These are phyloP conservation scores for Dendroctonus valens DNA, from an alignment of 1,140 invertebrate genomes.

Conservation along the genomic window DNA sequence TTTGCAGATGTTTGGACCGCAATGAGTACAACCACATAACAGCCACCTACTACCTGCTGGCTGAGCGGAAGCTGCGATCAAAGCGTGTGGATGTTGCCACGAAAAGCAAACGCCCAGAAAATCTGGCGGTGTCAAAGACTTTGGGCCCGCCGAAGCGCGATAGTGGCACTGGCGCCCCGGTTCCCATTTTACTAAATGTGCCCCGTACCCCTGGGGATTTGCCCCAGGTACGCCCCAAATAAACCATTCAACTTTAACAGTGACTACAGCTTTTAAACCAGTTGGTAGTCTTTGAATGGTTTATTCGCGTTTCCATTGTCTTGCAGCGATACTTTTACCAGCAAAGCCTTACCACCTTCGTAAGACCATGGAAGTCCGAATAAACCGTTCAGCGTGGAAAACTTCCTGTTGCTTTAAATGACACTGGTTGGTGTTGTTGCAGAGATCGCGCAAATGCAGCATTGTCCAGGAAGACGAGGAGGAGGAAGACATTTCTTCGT, in stretches of 20 bases:
- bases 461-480: slow-evolving; percentile 85
- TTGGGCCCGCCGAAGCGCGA: slow-evolving; percentile 51
- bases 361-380: too few relatives aligned
- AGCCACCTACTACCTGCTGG: slow-evolving; percentile 96
- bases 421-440: slow-evolving; percentile 16
- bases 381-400: too few relatives aligned
- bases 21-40: slow-evolving; percentile 98
- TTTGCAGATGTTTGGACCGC: slow-evolving; percentile 80
- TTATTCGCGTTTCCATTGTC: background rate
- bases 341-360: too few relatives aligned
- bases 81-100: slow-evolving; percentile 64
- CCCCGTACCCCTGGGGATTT: slow-evolving; percentile 61
- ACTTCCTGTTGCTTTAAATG: too few relatives aligned
- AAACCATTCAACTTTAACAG: too few relatives aligned
- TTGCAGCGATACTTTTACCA: too few relatives aligned
- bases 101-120: slow-evolving; percentile 51
- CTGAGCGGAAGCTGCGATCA: slow-evolving; percentile 84
- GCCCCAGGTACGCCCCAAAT: slow-evolving; percentile 55
- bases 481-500: slow-evolving; percentile 62
- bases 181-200: slow-evolving; percentile 56
- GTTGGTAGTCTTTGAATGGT: too few relatives aligned
- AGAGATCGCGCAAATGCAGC: slow-evolving; percentile 79
- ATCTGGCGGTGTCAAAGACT: slow-evolving; percentile 44
- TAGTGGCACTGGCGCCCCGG: slow-evolving; percentile 44
- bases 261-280: too few relatives aligned